Base-by-base conservation (phyloP, 2,888 invertebrate species). In the Eupithecia inturbata region DNA sequence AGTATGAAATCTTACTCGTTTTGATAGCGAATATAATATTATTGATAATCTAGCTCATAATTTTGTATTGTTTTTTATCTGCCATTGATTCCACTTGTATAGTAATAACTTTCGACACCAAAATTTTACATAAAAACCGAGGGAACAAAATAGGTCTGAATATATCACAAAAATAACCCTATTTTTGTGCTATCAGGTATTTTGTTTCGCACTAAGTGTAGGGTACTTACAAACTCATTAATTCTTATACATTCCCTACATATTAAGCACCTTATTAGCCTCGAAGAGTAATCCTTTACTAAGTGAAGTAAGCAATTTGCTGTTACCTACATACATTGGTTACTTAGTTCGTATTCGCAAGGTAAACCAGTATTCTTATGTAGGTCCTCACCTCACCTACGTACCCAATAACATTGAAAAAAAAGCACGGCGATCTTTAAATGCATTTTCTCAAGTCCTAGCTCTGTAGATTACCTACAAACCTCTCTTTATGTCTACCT, bases 351-450 rank as follows among this genome's bases (percentile, higher is more conserved):
- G 28, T 63, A 69, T 57, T 67, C 22, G 36, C 75, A 76, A 76
- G 75, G 72, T 49, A 66, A 76, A 76, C 75, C 60, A 71, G 60
- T 71, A 73, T n/a, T 22, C 22, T 53, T 33, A 31, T 28, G 62
- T 19, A 62, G 62, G 62, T 62, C 16, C 14, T 22, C n/a, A 26
- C 60, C 12, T 26, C 26, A 31, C 62, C 31, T 22, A 66, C 33
- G 16, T 22, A 64, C n/a, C 7, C 26, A 41, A 66, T 41, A 16
- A 14, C 64, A 66, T 39, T 64, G 39, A 39, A 36, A 64, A 39
- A 28, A 36, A 64, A 39, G 33, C 64, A 36, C n/a, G 10, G 22
- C 14, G 36, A 64, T 39, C 36, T 64, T 36, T 33, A 64, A 64
- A 12, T 36, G 14, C n/a, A 53, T 22, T 53, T 22, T n/a, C 49